A percentile compares a stretch with the other conserved stretches of the same genome.
Evolutionary conservation across 1,140 invertebrate species (phyloP).

Genomic region (Spodoptera frugiperda): DNA sequence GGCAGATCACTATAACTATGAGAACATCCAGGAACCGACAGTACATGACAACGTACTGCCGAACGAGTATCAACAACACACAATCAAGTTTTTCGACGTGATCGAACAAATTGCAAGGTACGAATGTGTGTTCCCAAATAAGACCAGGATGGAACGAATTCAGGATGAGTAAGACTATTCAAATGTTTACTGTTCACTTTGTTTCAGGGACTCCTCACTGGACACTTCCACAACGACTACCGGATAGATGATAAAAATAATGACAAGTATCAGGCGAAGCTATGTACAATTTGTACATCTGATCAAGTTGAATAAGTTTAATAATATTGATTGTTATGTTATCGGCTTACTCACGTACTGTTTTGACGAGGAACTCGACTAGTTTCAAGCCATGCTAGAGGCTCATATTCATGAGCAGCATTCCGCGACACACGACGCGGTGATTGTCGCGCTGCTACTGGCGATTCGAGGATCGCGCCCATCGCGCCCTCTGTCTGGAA

Average conservation of each 20-base stretch:
- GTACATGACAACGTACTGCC: constrained; percentile 19
- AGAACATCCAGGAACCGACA: constrained; percentile 18
- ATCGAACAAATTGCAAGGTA: constrained; percentile 40
- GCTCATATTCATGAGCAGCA: no score
- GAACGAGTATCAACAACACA: constrained; percentile 12
- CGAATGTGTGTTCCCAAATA: neutral
- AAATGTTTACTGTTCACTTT: no score
- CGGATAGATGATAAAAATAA: neutral
- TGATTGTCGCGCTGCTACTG: no score
- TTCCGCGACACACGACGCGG: no score
- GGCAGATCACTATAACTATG: constrained; percentile 9
- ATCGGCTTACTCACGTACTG: no score
- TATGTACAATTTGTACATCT: neutral
- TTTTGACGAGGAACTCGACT: no score
- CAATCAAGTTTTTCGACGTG: constrained; percentile 44
- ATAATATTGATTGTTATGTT: no score
- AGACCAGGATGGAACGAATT: neutral
- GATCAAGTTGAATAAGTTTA: neutral
- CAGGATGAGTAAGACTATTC: no score
- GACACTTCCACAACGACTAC: neutral
- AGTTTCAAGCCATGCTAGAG: no score
- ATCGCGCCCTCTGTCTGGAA: no score
- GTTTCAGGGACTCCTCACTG: constrained; percentile 5
- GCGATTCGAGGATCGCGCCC: no score
- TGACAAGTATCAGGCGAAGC: no score